Conservation (phyloP, 2,797 vertebrate species). For the Gastrophryne carolinensis region DNA sequence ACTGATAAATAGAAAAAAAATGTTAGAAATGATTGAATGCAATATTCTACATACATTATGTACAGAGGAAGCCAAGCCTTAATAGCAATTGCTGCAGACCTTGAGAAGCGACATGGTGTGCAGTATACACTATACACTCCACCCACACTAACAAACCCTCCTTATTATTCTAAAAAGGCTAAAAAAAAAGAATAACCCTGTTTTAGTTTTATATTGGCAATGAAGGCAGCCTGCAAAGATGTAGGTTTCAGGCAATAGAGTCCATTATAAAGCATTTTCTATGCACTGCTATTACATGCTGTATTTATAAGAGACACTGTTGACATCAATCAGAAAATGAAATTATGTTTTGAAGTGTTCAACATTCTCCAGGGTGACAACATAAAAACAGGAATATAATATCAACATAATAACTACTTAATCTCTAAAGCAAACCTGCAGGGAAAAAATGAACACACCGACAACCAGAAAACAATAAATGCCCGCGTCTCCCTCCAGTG, state of each 20-base stretch:
- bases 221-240: neutral
- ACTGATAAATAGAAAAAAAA: conserved; percentile 75
- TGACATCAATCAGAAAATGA: neutral
- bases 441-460: no score
- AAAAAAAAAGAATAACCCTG: conserved; percentile 8
- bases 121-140: conserved; percentile 25
- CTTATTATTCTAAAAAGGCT: conserved; percentile 7
- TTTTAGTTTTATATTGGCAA: neutral
- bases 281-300: neutral
- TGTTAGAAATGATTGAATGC: conserved; percentile 80
- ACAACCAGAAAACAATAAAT: no score
- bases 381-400: neutral
- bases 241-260: neutral
- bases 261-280: neutral
- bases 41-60: conserved; percentile 86
- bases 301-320: neutral
- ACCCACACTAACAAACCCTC: neutral
- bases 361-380: neutral
- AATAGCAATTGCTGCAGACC: conserved; percentile 63
- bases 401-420: neutral
- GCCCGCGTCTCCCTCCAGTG: no score
- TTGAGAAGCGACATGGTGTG: conserved; percentile 28
- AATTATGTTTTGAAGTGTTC: neutral
- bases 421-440: no score
- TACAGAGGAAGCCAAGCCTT: conserved; percentile 74